Evolutionary conservation across 2,888 invertebrate genomes (phyloP).

Genomic region (Nymphalis urticae): DNA sequence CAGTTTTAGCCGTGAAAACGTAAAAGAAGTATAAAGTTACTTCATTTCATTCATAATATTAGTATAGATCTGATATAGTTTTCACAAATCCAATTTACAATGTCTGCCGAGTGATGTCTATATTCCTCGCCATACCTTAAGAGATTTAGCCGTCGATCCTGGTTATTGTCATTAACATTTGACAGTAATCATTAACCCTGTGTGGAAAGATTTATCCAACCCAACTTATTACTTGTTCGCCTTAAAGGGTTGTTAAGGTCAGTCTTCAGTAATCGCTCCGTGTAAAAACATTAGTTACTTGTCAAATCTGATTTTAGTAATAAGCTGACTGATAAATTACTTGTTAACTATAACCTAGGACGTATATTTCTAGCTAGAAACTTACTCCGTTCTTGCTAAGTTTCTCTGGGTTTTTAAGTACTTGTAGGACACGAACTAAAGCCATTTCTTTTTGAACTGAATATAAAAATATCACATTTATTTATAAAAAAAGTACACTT

Average conservation of each 20-base stretch:
- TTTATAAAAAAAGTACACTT: neutral
- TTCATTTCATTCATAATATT: no score
- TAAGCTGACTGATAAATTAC: conserved; percentile 3
- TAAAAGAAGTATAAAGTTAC: no score
- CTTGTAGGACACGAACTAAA: conserved; percentile 15
- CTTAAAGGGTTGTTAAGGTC: conserved; percentile 2
- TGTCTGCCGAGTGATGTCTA: neutral
- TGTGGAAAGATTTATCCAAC: conserved; percentile 1
- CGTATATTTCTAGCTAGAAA: conserved; percentile 1
- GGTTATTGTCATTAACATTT: neutral
- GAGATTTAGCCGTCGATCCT: neutral
- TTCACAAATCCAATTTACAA: neutral
- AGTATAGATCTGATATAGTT: neutral
- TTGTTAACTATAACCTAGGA: neutral
- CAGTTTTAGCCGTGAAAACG: no score
- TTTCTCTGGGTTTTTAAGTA: conserved; percentile 20
- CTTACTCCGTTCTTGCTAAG: conserved; percentile 13
- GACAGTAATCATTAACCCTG: neutral
- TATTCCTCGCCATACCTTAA: neutral
- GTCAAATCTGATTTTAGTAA: conserved; percentile 7
- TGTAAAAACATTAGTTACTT: conserved; percentile 4
- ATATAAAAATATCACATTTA: neutral
- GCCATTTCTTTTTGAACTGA: conserved; percentile 17
- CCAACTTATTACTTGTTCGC: conserved; percentile 9
- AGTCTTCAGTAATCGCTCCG: neutral